Evolutionary conservation across 2,888 invertebrate genomes (phyloP).

Genomic region (Acrobasis suavella): DNA sequence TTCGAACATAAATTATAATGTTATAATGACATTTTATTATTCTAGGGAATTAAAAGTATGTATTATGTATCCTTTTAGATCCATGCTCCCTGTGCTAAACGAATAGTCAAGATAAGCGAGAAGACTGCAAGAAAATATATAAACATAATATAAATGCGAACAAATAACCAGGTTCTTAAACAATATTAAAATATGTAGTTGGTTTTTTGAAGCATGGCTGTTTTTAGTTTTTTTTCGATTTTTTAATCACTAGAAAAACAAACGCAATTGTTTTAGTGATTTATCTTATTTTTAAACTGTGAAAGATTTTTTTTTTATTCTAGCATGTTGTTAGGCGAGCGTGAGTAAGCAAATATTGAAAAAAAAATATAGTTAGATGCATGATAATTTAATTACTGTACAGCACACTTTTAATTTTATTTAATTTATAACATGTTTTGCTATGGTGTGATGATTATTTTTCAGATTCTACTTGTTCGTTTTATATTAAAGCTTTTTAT

Average conservation of each 20-base stretch:
- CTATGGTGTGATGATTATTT: too few relatives aligned
- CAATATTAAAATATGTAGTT: slow-evolving; percentile 65
- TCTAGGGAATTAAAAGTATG: slow-evolving; percentile 3
- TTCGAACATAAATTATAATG: too few relatives aligned
- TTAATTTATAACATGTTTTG: too few relatives aligned
- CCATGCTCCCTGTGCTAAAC: slow-evolving; percentile 91
- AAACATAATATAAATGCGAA: slow-evolving; percentile 50
- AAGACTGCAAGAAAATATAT: slow-evolving; percentile 74
- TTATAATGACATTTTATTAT: neutral
- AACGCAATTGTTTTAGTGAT: slow-evolving; percentile 6
- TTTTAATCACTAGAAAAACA: slow-evolving; percentile 20
- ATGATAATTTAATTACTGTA: neutral
- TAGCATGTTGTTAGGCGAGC: slow-evolving; percentile 6
- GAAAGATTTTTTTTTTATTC: neutral
- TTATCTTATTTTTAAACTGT: slow-evolving; percentile 13
- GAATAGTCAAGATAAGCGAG: slow-evolving; percentile 84
- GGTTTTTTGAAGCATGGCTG: slow-evolving; percentile 38
- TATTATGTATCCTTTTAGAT: slow-evolving; percentile 80
- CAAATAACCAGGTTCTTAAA: slow-evolving; percentile 65
- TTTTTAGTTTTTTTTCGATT: slow-evolving; percentile 32
- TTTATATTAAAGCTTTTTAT: too few relatives aligned
- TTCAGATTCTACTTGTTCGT: too few relatives aligned
- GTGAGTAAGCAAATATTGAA: too few relatives aligned
- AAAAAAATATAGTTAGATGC: neutral
- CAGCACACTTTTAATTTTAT: too few relatives aligned